Conservation (phyloP, 2,888 invertebrate genomes). For the Agriopis aurantiaria region DNA sequence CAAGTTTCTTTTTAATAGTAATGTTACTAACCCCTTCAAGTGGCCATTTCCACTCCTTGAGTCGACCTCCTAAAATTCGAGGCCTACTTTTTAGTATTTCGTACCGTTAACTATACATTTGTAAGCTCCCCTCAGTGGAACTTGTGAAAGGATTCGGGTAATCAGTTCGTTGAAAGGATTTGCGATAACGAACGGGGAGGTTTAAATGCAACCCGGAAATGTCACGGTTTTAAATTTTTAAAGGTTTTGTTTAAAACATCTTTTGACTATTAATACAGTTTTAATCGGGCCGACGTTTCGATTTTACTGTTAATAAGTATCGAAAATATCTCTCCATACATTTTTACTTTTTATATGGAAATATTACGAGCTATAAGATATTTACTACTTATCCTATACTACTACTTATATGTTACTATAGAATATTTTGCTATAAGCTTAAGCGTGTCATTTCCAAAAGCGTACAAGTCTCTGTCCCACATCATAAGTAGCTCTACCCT, state of each 20-base stretch:
- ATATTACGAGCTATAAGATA: too few relatives aligned
- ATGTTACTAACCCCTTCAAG: background rate
- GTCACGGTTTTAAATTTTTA: slow-evolving; percentile 32
- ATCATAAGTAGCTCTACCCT: too few relatives aligned
- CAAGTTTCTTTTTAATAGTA: background rate
- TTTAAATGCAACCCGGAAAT: slow-evolving; percentile 38
- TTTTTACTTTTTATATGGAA: too few relatives aligned
- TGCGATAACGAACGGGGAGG: slow-evolving; percentile 28
- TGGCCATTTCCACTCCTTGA: slow-evolving; percentile 8
- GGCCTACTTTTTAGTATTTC: slow-evolving; percentile 6
- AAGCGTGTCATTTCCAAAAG: too few relatives aligned
- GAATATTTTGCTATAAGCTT: too few relatives aligned
- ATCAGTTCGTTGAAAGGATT: slow-evolving; percentile 34
- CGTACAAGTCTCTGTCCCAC: too few relatives aligned
- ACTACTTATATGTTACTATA: too few relatives aligned
- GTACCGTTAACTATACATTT: slow-evolving; percentile 11
- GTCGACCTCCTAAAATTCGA: background rate
- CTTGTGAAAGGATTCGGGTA: slow-evolving; percentile 32
- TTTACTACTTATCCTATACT: too few relatives aligned
- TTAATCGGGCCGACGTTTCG: background rate
- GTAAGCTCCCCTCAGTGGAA: slow-evolving; percentile 14
- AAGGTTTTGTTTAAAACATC: slow-evolving; percentile 27
- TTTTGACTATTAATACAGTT: slow-evolving; percentile 19
- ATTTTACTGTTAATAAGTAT: background rate
- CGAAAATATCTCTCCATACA: background rate